Evolutionary conservation across 2,113 vertebrate species (phyloP), one percentile per base, ranked within the genome.

Genomic region (Alaudala cheleensis): DNA sequence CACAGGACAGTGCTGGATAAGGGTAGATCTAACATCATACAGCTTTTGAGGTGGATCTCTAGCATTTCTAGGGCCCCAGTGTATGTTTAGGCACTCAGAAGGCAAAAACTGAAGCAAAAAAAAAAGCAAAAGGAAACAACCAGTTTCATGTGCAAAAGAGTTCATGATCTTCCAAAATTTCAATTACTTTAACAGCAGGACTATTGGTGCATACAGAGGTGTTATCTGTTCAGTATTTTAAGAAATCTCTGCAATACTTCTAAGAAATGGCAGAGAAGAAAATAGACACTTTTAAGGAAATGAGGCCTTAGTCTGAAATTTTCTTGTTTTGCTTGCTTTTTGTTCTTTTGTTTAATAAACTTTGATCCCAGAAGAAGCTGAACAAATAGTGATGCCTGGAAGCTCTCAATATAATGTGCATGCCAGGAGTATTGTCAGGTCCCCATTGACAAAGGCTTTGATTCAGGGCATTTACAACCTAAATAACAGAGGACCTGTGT

Each of bases 341-440:
- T 82, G n/a, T 86, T 93, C 42, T 90, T 47, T 77, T 56, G 49
- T 86, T 73, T 88, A 58, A 66, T 81, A 90, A 88, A 70, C n/a
- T 90, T 64, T 74, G 49, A 77, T 92, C 39, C 29, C 58, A 90
- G 54, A 74, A 74, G 61, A 80, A 90, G 26, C 60, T 86, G 67
- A 81, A 90, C 45, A 95, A 94, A 77, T 86, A 80, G 54, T 66
- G 56, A 64, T 74, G 39, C 33, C 76, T 70, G 76, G 90, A 88
- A 77, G 12, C 20, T 80, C 78, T 88, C 71, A 80, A 29, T 93
- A 45, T 73, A 92, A 72, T 42, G 26, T 81, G 22, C 71, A 73
- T 85, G 29, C 58, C 37, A 93, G 54, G 57, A 69, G 82, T 88
- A 95, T 80, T 92, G 82, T 88, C 51, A 88, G 62, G 54, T 16